Evolutionary conservation across 2,797 vertebrate genomes (phyloP).

Genomic region (Eleutherodactylus coqui): DNA sequence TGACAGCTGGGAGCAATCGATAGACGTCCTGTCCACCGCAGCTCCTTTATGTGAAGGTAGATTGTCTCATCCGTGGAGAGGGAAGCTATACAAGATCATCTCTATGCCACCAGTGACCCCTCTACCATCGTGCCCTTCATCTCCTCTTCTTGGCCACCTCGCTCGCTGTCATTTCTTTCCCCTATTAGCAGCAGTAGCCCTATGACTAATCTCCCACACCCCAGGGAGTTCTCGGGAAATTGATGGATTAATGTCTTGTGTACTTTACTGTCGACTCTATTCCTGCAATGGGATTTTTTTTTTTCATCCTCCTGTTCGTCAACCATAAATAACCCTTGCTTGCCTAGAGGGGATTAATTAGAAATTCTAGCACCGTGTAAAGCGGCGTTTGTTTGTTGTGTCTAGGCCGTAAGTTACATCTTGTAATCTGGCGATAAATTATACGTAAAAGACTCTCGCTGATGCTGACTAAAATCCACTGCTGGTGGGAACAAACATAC

Average conservation of each 20-base stretch:
- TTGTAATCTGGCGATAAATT: conserved; percentile 38
- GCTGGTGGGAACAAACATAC: not conserved
- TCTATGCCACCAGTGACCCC: not conserved
- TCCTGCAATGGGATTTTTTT: not conserved
- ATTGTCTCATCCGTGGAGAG: not conserved
- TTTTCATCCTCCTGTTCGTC: conserved; percentile 4
- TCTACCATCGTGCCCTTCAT: not conserved
- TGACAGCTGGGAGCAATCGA: conserved; percentile 29
- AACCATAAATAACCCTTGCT: conserved; percentile 53
- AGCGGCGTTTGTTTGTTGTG: conserved; percentile 32
- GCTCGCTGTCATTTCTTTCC: conserved; percentile 5
- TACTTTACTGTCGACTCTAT: conserved; percentile 1
- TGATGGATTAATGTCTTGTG: conserved; percentile 51
- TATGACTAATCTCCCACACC: conserved; percentile 54
- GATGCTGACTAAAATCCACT: not conserved
- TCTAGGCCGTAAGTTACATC: conserved; percentile 2
- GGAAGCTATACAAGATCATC: not conserved
- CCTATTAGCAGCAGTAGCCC: conserved; percentile 44
- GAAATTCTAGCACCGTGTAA: conserved; percentile 32
- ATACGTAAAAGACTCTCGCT: not conserved
- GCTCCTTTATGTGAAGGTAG: not conserved
- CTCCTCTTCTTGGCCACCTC: conserved; percentile 4
- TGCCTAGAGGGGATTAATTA: conserved; percentile 52
- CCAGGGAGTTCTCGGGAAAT: conserved; percentile 44
- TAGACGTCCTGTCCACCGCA: conserved; percentile 19